These are phyloP conservation scores for Laticauda colubrina DNA, from an alignment of 2,113 vertebrate species.

Conservation along the genomic window DNA sequence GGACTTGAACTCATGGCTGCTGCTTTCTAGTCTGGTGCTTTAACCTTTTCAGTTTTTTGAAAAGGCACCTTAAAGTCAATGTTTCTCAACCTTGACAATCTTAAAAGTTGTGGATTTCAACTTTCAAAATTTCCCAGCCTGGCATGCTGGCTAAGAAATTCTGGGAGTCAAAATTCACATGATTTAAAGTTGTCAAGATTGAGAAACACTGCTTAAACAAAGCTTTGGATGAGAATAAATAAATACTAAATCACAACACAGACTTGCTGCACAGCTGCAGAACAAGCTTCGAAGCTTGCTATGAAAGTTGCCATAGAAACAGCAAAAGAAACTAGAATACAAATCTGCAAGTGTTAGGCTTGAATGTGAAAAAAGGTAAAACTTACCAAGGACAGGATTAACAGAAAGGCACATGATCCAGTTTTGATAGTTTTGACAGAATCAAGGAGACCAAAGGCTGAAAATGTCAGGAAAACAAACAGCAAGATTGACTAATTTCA, in stretches of 20 bases:
- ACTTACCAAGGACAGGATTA: neutral
- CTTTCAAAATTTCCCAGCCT: too few species aligned
- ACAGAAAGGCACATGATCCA: neutral
- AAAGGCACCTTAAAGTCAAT: neutral
- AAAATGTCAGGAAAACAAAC: neutral
- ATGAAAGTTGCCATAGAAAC: slow-evolving; percentile 65
- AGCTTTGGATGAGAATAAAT: slow-evolving; percentile 29
- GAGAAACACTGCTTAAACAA: neutral
- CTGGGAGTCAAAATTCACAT: neutral
- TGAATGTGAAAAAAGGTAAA: slow-evolving; percentile 51
- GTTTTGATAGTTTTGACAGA: neutral
- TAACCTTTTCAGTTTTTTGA: neutral
- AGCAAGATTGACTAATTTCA: neutral
- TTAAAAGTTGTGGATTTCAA: neutral
- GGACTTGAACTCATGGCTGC: neutral
- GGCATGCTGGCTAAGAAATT: neutral
- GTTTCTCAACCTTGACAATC: neutral
- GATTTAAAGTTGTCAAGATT: neutral
- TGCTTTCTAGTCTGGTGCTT: neutral
- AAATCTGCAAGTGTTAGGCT: slow-evolving; percentile 45
- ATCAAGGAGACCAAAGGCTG: neutral
- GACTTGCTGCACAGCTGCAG: slow-evolving; percentile 31
- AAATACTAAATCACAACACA: slow-evolving; percentile 35
- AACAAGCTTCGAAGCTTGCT: slow-evolving; percentile 39
- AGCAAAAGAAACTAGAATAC: slow-evolving; percentile 48